Conservation (phyloP, 2,797 vertebrate species). For the Pelochelys cantorii region DNA sequence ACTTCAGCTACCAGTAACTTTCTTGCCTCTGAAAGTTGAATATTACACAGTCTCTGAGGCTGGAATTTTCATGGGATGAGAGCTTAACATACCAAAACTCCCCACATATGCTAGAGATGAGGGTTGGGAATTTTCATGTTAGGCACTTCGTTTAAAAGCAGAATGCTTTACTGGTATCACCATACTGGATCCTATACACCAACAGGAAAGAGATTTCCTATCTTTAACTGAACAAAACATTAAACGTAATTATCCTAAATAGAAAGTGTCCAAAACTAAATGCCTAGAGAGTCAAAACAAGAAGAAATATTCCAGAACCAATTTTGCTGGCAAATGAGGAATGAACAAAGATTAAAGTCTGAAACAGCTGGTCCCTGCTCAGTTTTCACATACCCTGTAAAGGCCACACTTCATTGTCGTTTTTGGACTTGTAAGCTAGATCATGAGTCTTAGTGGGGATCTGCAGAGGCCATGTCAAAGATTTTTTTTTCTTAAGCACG, state of each 20-base stretch:
- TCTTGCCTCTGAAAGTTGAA: not conserved
- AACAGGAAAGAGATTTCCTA: not conserved
- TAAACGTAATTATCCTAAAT: not conserved
- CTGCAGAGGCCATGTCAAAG: not conserved
- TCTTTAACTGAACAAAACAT: not conserved
- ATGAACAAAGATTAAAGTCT: not conserved
- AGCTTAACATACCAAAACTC: not conserved
- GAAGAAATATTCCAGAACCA: not conserved
- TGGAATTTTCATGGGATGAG: not conserved
- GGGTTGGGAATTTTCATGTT: not conserved
- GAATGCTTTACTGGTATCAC: not conserved
- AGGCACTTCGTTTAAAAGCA: not conserved
- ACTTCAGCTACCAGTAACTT: not conserved
- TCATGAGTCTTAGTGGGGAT: not conserved
- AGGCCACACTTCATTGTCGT: not conserved
- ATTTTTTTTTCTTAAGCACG: not conserved
- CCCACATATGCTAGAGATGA: not conserved
- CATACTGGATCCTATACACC: not conserved
- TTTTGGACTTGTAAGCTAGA: not conserved
- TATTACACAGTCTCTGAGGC: not conserved
- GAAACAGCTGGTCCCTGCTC: not conserved
- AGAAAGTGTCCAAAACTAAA: not conserved
- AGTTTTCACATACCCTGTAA: not conserved
- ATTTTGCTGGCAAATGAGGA: not conserved
- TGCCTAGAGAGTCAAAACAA: not conserved